Base-by-base conservation (phyloP, 2,888 invertebrate genomes). In the Nomada lathburiana region DNA sequence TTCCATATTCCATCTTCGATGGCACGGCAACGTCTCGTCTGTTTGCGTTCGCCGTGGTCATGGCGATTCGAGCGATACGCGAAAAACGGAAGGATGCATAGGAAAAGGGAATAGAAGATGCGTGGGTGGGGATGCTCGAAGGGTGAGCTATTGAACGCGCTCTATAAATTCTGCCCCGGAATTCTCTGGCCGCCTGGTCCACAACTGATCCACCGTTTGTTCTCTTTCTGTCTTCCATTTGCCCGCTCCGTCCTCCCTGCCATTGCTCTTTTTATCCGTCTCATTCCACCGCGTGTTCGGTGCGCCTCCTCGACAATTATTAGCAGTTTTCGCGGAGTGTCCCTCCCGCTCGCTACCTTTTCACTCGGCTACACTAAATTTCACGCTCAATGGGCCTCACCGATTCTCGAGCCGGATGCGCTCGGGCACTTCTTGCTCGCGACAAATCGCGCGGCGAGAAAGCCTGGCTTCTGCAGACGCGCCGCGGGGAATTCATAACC, bases 51-150 rank as follows among this genome's bases (percentile, higher is more conserved):
- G 26, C 71, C 64, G 42, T 55, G 63, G 47, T 42, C 68, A 23
- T 57, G 36, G 63, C 13, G 53, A 47, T 20, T 5, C 59, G 7
- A 72, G 42, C 64, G 64, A 59, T 29, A 60, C 23, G 65, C 47
- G 53, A 53, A 50, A 36, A 44, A 67, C 26, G n/a, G 68, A 64
- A 64, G 16, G 42, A 53, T 67, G 47, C 5, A 26, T 63, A 36
- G 60, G 59, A n/a, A 75, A 53, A 78, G 62, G 47, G 75, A 74
- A 78, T 74, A 47, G 36, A 78, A 62, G 36, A 80, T 71, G 42
- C 42, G 18, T 4, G 42, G 76, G 20, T n/a, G 50, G 11, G 52
- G 5, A 52, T 2, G 73, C 5, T 36, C 16, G 20, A n/a, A 16
- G 20, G 36, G 55, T n/a, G 23, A 36, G 36, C 50, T 50, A 67